These are phyloP conservation scores for Rhorus exstirpatorius DNA, from an alignment of 2,888 invertebrate genomes.

Conservation along the genomic window DNA sequence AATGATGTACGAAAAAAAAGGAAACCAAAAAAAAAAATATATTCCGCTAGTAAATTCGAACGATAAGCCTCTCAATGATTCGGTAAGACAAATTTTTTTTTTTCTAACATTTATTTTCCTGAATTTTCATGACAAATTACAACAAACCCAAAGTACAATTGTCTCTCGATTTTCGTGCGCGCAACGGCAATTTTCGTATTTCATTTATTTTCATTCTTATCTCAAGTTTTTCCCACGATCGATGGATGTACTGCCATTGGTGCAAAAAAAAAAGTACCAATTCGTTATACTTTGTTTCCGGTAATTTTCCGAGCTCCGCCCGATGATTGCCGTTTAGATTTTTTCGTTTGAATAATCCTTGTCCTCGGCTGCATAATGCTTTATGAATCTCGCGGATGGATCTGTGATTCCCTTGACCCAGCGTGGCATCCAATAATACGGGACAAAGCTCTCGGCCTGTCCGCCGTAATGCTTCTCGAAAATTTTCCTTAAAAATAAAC, in stretches of 20 bases:
- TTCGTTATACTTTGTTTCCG: too few species aligned
- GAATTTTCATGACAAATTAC: neutral
- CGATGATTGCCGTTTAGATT: too few species aligned
- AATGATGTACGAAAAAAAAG: too few species aligned
- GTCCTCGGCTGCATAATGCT: constrained; percentile 89
- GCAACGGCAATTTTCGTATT: too few species aligned
- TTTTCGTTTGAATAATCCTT: constrained; percentile 49
- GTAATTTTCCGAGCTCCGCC: neutral
- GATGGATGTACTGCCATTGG: too few species aligned
- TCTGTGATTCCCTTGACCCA: constrained; percentile 90
- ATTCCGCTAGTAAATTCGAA: too few species aligned
- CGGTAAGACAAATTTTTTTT: neutral
- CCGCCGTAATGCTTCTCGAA: constrained; percentile 90
- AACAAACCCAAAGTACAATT: neutral
- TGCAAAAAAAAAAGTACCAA: too few species aligned
- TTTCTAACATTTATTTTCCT: constrained; percentile 2
- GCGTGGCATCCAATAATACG: constrained; percentile 93
- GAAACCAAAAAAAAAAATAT: too few species aligned
- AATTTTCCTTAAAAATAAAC: constrained; percentile 86
- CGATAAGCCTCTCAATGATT: neutral
- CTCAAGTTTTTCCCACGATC: too few species aligned
- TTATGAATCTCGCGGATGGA: constrained; percentile 92
- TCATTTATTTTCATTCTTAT: neutral
- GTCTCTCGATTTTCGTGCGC: too few species aligned
- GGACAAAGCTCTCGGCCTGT: constrained; percentile 88